Base-by-base conservation (phyloP, 2,888 invertebrate genomes). In the Tachina fera region DNA sequence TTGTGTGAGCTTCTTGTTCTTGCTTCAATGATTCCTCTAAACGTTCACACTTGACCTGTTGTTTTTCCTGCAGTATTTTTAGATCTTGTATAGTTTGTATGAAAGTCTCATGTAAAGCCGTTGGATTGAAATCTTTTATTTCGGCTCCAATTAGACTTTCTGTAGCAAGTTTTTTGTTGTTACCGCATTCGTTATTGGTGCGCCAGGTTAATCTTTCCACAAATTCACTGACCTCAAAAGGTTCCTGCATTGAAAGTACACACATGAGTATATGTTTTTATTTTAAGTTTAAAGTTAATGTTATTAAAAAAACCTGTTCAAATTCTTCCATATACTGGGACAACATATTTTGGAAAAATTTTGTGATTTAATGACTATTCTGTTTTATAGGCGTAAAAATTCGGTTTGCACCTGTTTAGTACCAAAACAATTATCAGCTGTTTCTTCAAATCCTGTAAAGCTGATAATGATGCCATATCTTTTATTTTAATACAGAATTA, bases 171-270 rank as follows among this genome's bases (percentile, higher is more conserved):
- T 86, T 83, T 41, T 76, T 83, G 49, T 87, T 89, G 63, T 95
- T 95, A 22, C 95, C 94, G 53, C 94, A 93, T 90, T 96, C 96
- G 89, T 95, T 95, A 91, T 97, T 97, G 68, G 98, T 97, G 88
- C 98, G 95, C 96, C 99, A 98, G 53, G 99, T 99, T 90, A 99
- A 94, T 77, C 98, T 95, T 92, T 99, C 99, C 1, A 99, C 98
- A 94, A 99, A 99, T 92, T 99, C 99, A 90, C 98, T 97, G 13
- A 98, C 96, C 93, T 98, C 98, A 92, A 99, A 99, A 0, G 98
- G 98, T 91, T 98, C 98, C 98, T 99, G 89, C 3, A 72, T 10
- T 47, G 61, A 47, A 61, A 11, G 4, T 47, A 14, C 19, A 13
- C 16, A 41, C 11, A 61, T 56, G 9, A 31, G 31, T 53, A 53